Base-by-base conservation (phyloP, 1,140 invertebrate genomes). In the Ostrea edulis region DNA sequence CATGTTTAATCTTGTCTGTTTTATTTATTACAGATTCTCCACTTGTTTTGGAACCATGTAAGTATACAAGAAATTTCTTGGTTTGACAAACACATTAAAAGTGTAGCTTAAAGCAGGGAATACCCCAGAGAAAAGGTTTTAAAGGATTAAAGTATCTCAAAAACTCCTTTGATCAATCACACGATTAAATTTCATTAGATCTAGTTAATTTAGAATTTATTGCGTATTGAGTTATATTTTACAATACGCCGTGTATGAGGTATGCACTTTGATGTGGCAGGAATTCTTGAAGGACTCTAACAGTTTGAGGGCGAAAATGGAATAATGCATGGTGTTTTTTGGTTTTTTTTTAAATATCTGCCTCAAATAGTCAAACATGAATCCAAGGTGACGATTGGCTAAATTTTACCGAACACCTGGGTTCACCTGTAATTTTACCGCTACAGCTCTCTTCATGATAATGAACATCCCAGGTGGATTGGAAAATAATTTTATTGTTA, bases 11-110 rank as follows among this genome's bases (percentile, higher is more conserved):
- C 51, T 35, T 86, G 14, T 81, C 29, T 77, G 68, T 54, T 55
- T 81, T 54, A 86, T 52, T 82, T 35, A 82, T 71, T 81, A 86
- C 77, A 58, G 81, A 81, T 55, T 58, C 68, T 8, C 85, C 85
- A 58, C 68, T 71, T 81, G 58, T 68, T 53, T 35, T 55, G n/a
- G 55, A 58, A 84, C 83, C 20, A 1, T 58, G 52, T 35, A 58
- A 58, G 53, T 84, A 35, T 25, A 35, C n/a, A 52, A 52, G 44
- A 17, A 14, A n/a, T 52, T 35, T 84, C 14, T 84, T 52, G 2
- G 14, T 84, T 55, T n/a, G 20, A 8, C 51, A 53, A 54, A 25
- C n/a, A 84, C 22, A 84, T 29, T 54, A 29, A 52, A 55, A 52
- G 12, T 29, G 29, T 54, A 53, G 12, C 44, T 11, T 12, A 53